Evolutionary conservation across 1,140 invertebrate genomes (phyloP).

Genomic region (Drosophila serrata): DNA sequence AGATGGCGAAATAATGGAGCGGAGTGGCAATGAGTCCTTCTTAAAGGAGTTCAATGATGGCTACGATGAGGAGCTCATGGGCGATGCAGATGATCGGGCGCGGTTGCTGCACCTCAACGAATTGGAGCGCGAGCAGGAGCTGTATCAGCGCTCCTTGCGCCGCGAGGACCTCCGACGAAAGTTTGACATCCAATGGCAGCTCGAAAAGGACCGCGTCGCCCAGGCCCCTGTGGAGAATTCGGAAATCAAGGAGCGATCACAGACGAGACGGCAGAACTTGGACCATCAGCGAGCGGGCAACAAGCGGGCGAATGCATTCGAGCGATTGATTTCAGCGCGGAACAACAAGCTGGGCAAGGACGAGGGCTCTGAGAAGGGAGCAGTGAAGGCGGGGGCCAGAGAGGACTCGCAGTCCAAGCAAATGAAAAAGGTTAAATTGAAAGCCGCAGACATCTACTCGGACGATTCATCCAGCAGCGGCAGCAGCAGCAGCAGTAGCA

Average conservation of each 20-base stretch:
- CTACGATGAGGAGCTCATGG: constrained; percentile 98
- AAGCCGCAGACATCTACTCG: constrained; percentile 32
- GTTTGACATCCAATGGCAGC: constrained; percentile 11
- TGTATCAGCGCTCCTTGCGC: constrained; percentile 3
- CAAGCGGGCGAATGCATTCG: constrained; percentile 24
- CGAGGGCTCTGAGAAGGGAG: not conserved
- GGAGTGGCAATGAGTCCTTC: not conserved
- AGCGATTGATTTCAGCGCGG: constrained; percentile 10
- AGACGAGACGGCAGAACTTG: constrained; percentile 1
- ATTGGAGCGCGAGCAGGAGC: constrained; percentile 96
- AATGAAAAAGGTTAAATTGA: constrained; percentile 8
- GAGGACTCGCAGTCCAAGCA: not conserved
- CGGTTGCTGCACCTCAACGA: constrained; percentile 95
- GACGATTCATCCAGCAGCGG: constrained; percentile 36
- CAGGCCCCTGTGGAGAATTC: no score
- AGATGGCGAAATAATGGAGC: constrained; percentile 23
- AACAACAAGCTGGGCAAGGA: constrained; percentile 9
- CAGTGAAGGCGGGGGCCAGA: not conserved
- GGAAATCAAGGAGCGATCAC: constrained; percentile 19
- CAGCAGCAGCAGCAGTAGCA: not conserved
- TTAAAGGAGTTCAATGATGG: constrained; percentile 85
- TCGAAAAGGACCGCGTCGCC: constrained; percentile 1
- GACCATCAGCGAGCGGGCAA: constrained; percentile 6
- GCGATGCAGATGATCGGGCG: constrained; percentile 96
- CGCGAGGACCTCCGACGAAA: constrained; percentile 19